These are phyloP conservation scores for Drosophila pectinifera DNA, from an alignment of 1,140 invertebrate species.

Conservation along the genomic window DNA sequence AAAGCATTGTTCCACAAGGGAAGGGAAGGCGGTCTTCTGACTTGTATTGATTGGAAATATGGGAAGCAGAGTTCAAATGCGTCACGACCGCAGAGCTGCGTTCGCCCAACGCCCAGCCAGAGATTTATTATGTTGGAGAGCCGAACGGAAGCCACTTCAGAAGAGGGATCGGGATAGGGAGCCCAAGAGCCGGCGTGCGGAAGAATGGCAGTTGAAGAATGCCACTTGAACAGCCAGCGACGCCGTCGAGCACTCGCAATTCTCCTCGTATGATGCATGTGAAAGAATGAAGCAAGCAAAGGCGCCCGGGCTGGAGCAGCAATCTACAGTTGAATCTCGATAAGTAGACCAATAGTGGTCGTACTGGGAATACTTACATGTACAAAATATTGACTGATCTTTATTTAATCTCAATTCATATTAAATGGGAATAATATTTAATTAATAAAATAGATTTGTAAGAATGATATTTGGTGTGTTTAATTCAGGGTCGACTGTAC, in stretches of 20 bases:
- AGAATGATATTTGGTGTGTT: no score
- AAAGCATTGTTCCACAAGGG: not conserved
- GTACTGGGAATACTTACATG: no score
- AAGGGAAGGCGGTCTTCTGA: constrained; percentile 1
- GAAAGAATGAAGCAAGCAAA: constrained; percentile 23
- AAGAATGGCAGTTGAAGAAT: constrained; percentile 61
- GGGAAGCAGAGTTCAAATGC: constrained; percentile 62
- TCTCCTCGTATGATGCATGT: constrained; percentile 39
- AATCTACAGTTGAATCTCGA: constrained; percentile 3
- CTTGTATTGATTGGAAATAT: constrained; percentile 48
- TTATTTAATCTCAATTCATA: no score
- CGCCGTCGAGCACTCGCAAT: constrained; percentile 53
- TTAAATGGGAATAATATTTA: no score
- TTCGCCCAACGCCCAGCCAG: constrained; percentile 9
- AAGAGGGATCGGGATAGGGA: constrained; percentile 15
- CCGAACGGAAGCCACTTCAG: constrained; percentile 69
- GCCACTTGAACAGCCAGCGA: constrained; percentile 65
- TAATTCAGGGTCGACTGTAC: not conserved
- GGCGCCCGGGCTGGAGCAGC: constrained; percentile 1
- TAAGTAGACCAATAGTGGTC: not conserved
- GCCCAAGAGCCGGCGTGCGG: constrained; percentile 16
- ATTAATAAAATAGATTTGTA: no score
- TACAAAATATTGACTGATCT: no score
- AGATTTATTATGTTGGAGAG: constrained; percentile 58
- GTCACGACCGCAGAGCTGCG: constrained; percentile 50